Conservation (phyloP, 2,113 vertebrate genomes). For the Eulacestoma nigropectus region DNA sequence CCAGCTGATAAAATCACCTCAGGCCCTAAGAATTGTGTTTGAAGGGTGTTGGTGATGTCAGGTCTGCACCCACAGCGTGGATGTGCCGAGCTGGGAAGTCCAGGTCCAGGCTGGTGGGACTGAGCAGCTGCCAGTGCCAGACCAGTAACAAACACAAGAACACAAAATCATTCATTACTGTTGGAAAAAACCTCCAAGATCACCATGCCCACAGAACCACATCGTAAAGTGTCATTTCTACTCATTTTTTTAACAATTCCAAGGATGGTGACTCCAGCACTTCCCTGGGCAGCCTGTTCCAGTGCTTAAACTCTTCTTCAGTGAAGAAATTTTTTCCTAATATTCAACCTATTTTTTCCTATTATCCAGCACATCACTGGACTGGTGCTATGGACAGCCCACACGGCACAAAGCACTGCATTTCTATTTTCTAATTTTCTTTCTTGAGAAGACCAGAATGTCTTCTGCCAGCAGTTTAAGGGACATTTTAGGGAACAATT, state of each 20-base stretch:
- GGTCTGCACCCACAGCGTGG: neutral
- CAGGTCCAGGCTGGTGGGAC: neutral
- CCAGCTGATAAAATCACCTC: neutral
- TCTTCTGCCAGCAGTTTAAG: neutral
- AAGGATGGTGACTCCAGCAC: neutral
- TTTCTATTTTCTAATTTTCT: neutral
- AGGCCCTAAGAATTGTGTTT: neutral
- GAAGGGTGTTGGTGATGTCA: neutral
- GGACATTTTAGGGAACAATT: neutral
- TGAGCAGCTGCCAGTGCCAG: neutral
- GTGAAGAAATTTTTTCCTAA: neutral
- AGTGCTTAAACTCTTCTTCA: neutral
- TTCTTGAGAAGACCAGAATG: neutral
- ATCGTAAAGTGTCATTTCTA: neutral
- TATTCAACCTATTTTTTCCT: neutral
- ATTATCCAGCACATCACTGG: neutral
- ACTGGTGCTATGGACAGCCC: neutral
- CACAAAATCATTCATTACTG: neutral
- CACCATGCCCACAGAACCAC: neutral
- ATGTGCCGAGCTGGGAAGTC: neutral
- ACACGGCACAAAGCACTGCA: rapidly evolving
- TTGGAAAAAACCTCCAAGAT: neutral
- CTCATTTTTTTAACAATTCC: rapidly evolving
- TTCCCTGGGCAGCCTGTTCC: neutral
- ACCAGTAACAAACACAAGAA: neutral